phyloP scores from a whole-genome alignment of 2,797 vertebrate genomes.

The Cetoscarus ocellatus region DNA sequence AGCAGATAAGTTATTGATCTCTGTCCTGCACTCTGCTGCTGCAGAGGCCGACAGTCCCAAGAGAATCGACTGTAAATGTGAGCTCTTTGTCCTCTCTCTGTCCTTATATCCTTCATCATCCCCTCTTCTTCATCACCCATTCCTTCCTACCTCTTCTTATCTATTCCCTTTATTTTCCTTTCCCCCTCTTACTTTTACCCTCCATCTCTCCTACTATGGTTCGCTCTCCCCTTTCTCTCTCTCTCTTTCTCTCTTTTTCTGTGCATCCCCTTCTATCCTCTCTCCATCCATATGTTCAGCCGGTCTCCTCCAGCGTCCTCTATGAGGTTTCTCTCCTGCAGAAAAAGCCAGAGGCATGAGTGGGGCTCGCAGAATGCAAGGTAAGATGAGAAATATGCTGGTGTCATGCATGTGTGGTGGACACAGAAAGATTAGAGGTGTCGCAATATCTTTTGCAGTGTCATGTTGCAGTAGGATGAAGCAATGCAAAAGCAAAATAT shows the following conservation, averaged over 20 bases:
- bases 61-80: conserved; percentile 42
- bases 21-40: conserved; percentile 23
- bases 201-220: not conserved
- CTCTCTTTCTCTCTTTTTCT: conserved; percentile 7
- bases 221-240: not conserved
- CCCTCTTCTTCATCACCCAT: conserved; percentile 15
- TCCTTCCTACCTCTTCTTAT: conserved; percentile 1
- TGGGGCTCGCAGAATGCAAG: conserved; percentile 86
- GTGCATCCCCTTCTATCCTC: conserved; percentile 25
- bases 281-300: conserved; percentile 29
- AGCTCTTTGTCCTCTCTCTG: conserved; percentile 56
- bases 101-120: conserved; percentile 35
- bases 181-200: not conserved
- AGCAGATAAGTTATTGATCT: conserved; percentile 65
- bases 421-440: conserved; percentile 12
- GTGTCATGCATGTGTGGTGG: not conserved
- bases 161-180: not conserved
- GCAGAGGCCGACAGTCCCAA: conserved; percentile 51
- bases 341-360: conserved; percentile 81
- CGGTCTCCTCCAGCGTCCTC: conserved; percentile 7
- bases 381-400: conserved; percentile 69
- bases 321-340: conserved; percentile 58
- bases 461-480: conserved; percentile 54
- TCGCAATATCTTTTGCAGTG: conserved; percentile 50
- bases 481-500: conserved; percentile 8